Base-by-base conservation (phyloP, 2,113 vertebrate species). In the Podilymbus podiceps region DNA sequence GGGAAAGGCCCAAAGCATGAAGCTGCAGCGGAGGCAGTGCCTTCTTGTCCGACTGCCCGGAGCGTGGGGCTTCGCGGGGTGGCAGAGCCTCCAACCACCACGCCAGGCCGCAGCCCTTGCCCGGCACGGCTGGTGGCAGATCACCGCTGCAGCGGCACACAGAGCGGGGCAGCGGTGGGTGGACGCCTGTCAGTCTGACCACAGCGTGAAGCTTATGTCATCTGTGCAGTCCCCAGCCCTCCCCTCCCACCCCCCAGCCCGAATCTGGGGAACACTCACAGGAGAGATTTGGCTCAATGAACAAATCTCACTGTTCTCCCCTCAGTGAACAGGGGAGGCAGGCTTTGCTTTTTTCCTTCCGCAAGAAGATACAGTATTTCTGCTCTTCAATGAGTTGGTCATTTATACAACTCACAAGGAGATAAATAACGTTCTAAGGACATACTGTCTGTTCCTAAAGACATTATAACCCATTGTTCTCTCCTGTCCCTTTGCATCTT, bases 31-130 rank as follows among this genome's bases (percentile, higher is more conserved):
- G 9, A 49, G 27, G 13, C 20, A 42, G 38, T 31, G 28, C 28
- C 16, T 24, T 7, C 33, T 24, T 40, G 24, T 52, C 2, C 3
- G 50, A 24, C 24, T 20, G 2, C 3, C 12, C 1, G 1, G 60
- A 40, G 23, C 8, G 0, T 5, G 18, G 38, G 33, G 12, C 33
- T 46, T 46, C 2, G 2, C 33, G 27, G 33, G 33, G 50, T 11
- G 35, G 33, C 64, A 19, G 19, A 38, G 60, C 19, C 44, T 49
- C 52, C 0, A 0, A 11, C 19, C 40, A 25, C 52, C 30, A 6
- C 2, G 0, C 38, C 14, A 23, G 44, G 44, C 56, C 58, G 49
- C 40, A 50, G 52, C 42, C 53, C 19, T 27, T 24, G 25, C 52
- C 15, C 1, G 0, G 8, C 19, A 44, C 31, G 16, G 35, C 35